Conservation (phyloP, 2,797 vertebrate genomes). For the Melanogrammus aeglefinus region DNA sequence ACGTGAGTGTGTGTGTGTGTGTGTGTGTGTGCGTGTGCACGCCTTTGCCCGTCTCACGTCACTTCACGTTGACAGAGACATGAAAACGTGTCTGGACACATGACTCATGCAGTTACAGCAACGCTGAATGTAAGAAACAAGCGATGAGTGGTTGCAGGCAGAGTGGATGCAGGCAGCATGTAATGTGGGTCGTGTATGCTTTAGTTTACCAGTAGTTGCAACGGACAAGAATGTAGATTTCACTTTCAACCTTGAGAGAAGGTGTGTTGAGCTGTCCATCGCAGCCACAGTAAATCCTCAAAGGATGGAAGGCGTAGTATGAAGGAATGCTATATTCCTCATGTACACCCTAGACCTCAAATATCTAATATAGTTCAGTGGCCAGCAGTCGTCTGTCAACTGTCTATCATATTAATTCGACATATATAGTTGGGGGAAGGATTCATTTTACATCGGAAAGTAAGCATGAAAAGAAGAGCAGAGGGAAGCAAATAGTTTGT, state of each 20-base stretch:
- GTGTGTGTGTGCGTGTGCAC: neutral
- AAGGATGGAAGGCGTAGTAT: too few species aligned
- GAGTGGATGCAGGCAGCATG: constrained; percentile 42
- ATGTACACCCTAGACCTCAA: neutral
- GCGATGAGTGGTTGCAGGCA: constrained; percentile 30
- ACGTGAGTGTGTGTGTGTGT: neutral
- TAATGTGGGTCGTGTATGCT: constrained; percentile 21
- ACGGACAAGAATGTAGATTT: constrained; percentile 20
- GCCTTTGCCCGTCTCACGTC: constrained; percentile 40
- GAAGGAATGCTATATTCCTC: too few species aligned
- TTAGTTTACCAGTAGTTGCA: constrained; percentile 11
- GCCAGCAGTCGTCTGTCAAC: neutral
- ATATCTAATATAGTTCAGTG: neutral
- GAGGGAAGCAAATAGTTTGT: neutral
- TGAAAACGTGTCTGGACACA: constrained; percentile 48
- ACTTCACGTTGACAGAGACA: constrained; percentile 51
- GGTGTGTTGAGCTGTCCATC: neutral
- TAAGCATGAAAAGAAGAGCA: neutral
- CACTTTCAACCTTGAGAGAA: neutral
- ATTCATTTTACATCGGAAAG: neutral
- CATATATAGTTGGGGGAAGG: neutral
- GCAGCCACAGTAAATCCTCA: neutral
- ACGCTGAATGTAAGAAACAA: constrained; percentile 12
- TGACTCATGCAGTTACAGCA: constrained; percentile 41
- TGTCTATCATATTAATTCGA: neutral